Percentiles rank a stretch among this genome's conserved stretches.
Evolutionary conservation across 2,888 invertebrate genomes (phyloP).

Genomic region (Apeira syringaria): DNA sequence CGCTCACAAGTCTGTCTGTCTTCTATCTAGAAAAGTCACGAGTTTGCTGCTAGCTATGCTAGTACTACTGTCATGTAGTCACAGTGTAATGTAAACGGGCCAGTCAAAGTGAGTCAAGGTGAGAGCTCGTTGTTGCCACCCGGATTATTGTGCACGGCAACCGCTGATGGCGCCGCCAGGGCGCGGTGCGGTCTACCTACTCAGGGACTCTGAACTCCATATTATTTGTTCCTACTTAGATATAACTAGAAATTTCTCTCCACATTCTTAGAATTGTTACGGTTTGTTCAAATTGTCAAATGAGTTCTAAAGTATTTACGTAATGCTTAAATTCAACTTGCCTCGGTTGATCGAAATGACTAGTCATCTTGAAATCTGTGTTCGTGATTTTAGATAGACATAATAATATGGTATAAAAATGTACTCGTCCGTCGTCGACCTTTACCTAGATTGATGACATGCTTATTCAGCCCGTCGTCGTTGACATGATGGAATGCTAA

Average conservation of each 20-base stretch:
- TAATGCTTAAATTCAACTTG: too few species aligned
- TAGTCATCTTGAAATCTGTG: background rate
- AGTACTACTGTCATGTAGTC: too few species aligned
- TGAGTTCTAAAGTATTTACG: too few species aligned
- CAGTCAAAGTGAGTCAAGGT: conserved; percentile 79
- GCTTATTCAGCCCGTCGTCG: conserved; percentile 9
- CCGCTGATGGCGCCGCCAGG: conserved; percentile 54
- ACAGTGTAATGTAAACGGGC: conserved; percentile 66
- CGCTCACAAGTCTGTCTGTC: conserved; percentile 34
- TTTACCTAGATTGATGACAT: conserved; percentile 13
- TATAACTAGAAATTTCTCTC: conserved; percentile 18
- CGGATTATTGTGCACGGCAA: conserved; percentile 60
- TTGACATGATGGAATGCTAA: conserved; percentile 21
- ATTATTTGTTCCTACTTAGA: conserved; percentile 21
- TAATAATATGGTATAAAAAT: background rate
- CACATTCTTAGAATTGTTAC: too few species aligned
- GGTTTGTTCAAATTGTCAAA: background rate
- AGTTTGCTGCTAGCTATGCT: conserved; percentile 51
- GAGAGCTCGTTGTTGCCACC: conserved; percentile 71
- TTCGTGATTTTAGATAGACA: background rate
- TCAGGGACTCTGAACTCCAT: conserved; percentile 45
- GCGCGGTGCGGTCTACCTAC: conserved; percentile 57
- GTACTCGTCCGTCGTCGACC: background rate
- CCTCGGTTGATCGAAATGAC: background rate
- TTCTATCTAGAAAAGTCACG: conserved; percentile 56